A percentile compares a stretch with the other conserved stretches of the same genome.
Conservation (phyloP, 2,888 invertebrate species). For the Agriopis marginaria region DNA sequence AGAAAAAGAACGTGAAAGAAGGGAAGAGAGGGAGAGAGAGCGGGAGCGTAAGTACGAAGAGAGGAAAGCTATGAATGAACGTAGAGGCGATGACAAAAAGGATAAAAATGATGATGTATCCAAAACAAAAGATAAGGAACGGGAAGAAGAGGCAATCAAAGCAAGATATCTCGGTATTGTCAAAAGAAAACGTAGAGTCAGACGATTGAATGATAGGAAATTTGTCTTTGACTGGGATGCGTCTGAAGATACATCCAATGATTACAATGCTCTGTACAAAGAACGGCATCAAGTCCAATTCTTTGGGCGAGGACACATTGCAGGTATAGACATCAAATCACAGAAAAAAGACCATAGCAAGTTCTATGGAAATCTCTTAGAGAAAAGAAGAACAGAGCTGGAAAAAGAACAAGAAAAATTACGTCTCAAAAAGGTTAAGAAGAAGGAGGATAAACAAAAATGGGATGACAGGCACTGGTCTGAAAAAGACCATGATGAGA, state of each 20-base stretch:
- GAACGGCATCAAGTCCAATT: constrained; percentile 99
- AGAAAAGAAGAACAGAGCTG: constrained; percentile 97
- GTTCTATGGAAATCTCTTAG: constrained; percentile 98
- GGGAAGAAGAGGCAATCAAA: constrained; percentile 97
- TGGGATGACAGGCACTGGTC: constrained; percentile 99
- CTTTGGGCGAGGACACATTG: constrained; percentile 98
- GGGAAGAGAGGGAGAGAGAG: constrained; percentile 87
- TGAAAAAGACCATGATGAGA: constrained; percentile 96
- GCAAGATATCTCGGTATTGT: constrained; percentile 97
- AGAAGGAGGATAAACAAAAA: constrained; percentile 98
- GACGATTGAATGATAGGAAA: constrained; percentile 98
- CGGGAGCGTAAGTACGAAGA: constrained; percentile 82
- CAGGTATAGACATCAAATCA: constrained; percentile 99
- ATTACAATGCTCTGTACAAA: constrained; percentile 98
- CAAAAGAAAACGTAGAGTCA: constrained; percentile 96
- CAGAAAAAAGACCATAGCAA: constrained; percentile 98
- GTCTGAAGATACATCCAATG: constrained; percentile 98
- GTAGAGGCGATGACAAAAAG: constrained; percentile 77
- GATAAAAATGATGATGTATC: constrained; percentile 83
- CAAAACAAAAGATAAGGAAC: constrained; percentile 93
- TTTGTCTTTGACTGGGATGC: constrained; percentile 99
- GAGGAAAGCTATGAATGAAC: constrained; percentile 80
- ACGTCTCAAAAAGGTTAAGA: constrained; percentile 95
- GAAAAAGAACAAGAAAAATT: constrained; percentile 99
- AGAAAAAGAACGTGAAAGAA: constrained; percentile 81